These are phyloP conservation scores for Agriotes lineatus DNA, from an alignment of 2,888 invertebrate species.

Conservation along the genomic window DNA sequence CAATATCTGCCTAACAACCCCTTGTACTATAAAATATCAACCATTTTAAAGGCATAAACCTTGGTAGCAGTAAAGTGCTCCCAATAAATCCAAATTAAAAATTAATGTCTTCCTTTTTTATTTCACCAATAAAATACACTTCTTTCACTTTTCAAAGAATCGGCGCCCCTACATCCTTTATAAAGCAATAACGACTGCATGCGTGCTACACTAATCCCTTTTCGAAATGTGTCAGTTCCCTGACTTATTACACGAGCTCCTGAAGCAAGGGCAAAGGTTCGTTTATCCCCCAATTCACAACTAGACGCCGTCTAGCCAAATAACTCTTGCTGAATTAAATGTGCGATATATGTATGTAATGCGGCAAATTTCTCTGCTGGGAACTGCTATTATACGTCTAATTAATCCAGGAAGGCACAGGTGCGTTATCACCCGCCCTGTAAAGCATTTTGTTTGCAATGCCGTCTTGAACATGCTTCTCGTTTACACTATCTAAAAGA, in stretches of 20 bases:
- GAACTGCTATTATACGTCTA: no score
- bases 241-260: neutral
- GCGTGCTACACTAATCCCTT: neutral
- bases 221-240: conserved; percentile 6
- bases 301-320: neutral
- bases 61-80: no score
- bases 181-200: neutral
- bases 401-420: conserved; percentile 10
- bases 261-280: conserved; percentile 10
- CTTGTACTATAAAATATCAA: no score
- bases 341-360: no score
- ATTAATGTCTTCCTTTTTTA: no score
- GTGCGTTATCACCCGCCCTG: neutral
- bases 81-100: no score
- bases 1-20: no score
- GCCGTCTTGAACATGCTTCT: neutral
- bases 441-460: neutral
- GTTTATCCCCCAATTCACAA: conserved; percentile 7
- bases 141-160: no score
- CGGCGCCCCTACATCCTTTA: no score
- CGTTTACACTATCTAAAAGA: neutral
- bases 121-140: no score
- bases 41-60: no score
- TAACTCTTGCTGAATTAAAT: neutral
- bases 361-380: no score